Base-by-base conservation (phyloP, 2,888 invertebrate species). In the Pherbina coryleti region DNA sequence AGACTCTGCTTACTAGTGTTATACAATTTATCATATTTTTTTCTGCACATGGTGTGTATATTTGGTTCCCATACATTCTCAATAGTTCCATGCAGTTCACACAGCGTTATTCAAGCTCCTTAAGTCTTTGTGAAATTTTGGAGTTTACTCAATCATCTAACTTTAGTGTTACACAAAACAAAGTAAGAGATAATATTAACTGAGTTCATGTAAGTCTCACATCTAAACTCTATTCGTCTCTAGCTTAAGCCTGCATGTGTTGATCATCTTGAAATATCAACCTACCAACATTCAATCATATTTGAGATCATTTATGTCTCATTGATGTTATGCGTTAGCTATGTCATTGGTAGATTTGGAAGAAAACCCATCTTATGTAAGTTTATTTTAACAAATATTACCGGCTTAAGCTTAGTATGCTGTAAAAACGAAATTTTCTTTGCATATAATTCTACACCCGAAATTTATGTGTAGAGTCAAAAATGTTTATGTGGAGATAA, bases 1-100 rank as follows among this genome's bases (percentile, higher is more conserved):
- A 84, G 72, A 88, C 88, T 0, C 25, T 85, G 5, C 77, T 88
- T 14, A 83, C 85, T 5, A 87, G 88, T 76, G 31, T 82, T 1
- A 84, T 89, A 60, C 86, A 88, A 81, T 88, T 88, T 81, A 84
- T 84, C 17, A 86, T 86, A 73, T 88, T 84, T 80, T 84, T 85
- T 69, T 84, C 86, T 37, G 86, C 84, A 7, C 85, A 87, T 69
- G 87, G 88, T 0, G 83, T 89, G 19, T 86, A 87, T 44, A 86
- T 89, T 84, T 89, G 88, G 87, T 87, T 88, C 76, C 88, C 88
- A 1, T 86, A 86, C 55, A 87, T 89, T 19, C 82, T 88, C 0
- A 88, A 88, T 78, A 84, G 83, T 22, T 80, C 85, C 17, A 85
- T 85, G 75, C 82, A 85, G 57, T 88, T 83, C 77, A 82, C 82